Evolutionary conservation across 2,888 invertebrate genomes (phyloP), one percentile per base, ranked within the genome.

Genomic region (Eristalinus aeneus): DNA sequence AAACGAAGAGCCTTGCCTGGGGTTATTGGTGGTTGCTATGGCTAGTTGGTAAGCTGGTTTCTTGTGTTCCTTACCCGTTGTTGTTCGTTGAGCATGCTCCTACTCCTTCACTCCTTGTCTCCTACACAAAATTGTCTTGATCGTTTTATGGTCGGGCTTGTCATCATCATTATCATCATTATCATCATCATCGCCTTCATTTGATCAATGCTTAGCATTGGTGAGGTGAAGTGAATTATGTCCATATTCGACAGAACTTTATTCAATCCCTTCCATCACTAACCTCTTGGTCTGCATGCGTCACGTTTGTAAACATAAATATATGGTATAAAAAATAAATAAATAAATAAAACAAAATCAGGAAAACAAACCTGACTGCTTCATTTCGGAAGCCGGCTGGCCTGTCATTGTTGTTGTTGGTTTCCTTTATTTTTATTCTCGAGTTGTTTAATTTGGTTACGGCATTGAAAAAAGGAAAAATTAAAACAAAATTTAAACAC

Each of bases 401-500:
- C 67, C 65, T 81, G 58, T 72, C 56, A 20, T 74, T 64, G 56
- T 58, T 34, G 54, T 74, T 77, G 16, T 77, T 31, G 27, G 2
- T 63, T 65, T 23, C 36, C 61, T 27, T 63, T 56, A 23, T 77
- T 31, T 56, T 78, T 16, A 22, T 60, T 79, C 54, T 72, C 72
- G 54, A 81, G 85, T 81, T 85, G 76, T 81, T 85, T 85, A 81
- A 85, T 85, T 81, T 81, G 68, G 85, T 77, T 85, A 85, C 69
- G 76, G 85, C 68, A 81, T 81, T 64, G 72, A 80, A 76, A 63
- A 69, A 71, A 81, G 60, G 46, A 63, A 77, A 60, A 67, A 79
- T 65, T 69, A 69, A 83, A 85, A 85, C 56, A 64, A 85, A 76
- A 85, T 73, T 85, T 68, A 81, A 81, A 85, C 77, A 85, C 72